A percentile compares a stretch with the other conserved stretches of the same genome.
These are phyloP conservation scores for Arvicanthis niloticus DNA, from an alignment of 2,113 vertebrate species.

Conservation along the genomic window DNA sequence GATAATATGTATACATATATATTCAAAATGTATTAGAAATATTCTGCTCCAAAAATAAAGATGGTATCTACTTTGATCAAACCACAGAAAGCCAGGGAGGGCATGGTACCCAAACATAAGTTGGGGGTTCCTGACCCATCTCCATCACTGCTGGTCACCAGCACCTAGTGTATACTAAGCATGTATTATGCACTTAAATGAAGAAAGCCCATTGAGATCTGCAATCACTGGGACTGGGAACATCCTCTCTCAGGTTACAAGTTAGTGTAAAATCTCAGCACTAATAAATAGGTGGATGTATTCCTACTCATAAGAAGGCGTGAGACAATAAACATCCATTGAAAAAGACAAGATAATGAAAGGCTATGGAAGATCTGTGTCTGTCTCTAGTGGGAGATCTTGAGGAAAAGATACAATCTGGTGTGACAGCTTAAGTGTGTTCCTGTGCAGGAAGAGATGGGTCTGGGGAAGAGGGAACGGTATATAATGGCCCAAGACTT, in stretches of 20 bases:
- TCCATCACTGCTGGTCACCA: background rate
- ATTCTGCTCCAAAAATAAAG: background rate
- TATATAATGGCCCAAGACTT: background rate
- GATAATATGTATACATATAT: too few relatives aligned
- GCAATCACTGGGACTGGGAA: background rate
- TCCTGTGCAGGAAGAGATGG: background rate
- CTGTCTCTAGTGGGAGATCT: background rate
- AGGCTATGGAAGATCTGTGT: background rate
- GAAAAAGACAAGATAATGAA: constrained; percentile 7
- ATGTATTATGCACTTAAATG: background rate
- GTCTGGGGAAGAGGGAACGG: background rate
- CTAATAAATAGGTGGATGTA: background rate
- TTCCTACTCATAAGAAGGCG: background rate
- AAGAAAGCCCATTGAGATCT: background rate
- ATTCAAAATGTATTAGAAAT: background rate
- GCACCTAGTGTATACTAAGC: background rate
- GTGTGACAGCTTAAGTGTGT: background rate
- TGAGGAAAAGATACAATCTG: background rate
- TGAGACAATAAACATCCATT: background rate
- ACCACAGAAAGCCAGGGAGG: background rate
- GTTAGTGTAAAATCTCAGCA: background rate
- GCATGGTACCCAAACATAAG: background rate
- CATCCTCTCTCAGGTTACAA: background rate
- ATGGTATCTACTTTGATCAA: background rate
- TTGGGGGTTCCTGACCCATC: background rate